phyloP scores from a whole-genome alignment of 1,140 invertebrate species.

The Linepithema humile region DNA sequence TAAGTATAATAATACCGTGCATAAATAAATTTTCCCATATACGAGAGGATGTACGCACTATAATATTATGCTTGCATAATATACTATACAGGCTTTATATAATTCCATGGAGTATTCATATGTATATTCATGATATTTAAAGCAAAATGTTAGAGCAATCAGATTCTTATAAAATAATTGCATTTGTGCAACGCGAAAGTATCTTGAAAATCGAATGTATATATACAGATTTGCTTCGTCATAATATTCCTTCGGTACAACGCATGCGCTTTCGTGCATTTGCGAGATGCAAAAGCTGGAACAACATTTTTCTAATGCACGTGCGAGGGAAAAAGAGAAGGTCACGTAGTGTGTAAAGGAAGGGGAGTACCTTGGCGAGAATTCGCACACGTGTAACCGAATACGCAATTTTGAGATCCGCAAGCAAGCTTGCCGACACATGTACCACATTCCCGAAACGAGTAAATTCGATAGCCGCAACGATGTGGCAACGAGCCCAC shows the following conservation, averaged over 20 bases:
- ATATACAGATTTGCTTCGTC: neutral
- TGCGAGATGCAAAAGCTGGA: neutral
- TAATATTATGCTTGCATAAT: neutral
- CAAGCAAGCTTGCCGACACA: neutral
- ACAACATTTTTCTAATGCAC: conserved; percentile 29
- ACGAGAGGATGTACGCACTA: neutral
- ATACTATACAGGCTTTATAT: neutral
- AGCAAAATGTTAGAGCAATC: too few species aligned
- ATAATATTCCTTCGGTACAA: neutral
- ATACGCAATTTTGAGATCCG: neutral
- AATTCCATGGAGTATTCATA: neutral
- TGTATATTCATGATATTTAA: too few species aligned
- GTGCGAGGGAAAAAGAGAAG: neutral
- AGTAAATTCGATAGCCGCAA: conserved; percentile 52
- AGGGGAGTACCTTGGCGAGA: neutral
- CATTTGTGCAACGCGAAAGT: neutral
- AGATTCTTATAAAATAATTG: conserved; percentile 1
- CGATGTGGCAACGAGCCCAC: conserved; percentile 8
- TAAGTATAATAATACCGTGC: conserved; percentile 12
- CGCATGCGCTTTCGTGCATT: neutral
- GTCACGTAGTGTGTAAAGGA: neutral
- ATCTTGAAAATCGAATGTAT: neutral
- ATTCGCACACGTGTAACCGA: neutral
- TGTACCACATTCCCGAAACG: neutral
- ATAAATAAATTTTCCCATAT: neutral